Percentiles rank a stretch among this genome's conserved stretches.
Conservation (phyloP, 1,140 invertebrate species). For the Heliconius hewitsoni region DNA sequence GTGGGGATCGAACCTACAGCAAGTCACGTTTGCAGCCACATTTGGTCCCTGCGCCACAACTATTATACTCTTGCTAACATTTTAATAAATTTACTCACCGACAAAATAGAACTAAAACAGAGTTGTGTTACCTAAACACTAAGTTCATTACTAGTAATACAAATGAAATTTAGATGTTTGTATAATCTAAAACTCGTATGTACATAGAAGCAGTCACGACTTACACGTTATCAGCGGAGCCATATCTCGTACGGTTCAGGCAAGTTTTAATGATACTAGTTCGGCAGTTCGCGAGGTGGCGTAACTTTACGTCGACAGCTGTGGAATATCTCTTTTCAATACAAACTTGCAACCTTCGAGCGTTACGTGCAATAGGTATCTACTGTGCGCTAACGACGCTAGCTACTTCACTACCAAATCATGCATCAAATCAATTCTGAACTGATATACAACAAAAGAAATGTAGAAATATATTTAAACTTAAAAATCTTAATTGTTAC, state of each 20-base stretch:
- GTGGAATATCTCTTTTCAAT: slow-evolving; percentile 5
- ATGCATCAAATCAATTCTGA: not conserved
- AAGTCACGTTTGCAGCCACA: too few species aligned
- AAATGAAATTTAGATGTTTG: not conserved
- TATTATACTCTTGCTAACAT: not conserved
- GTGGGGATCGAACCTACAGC: too few species aligned
- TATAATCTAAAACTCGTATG: not conserved
- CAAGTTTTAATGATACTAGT: slow-evolving; percentile 15
- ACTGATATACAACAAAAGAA: not conserved
- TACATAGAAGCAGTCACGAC: not conserved
- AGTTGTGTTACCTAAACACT: not conserved
- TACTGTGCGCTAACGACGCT: not conserved
- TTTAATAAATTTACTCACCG: not conserved
- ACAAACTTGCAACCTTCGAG: not conserved
- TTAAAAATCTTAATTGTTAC: not conserved
- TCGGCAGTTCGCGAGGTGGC: slow-evolving; percentile 3
- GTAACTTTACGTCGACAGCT: not conserved
- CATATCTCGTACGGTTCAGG: not conserved
- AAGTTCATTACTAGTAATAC: not conserved
- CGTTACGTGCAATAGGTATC: not conserved
- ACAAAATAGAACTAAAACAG: not conserved
- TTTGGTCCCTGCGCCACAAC: too few species aligned
- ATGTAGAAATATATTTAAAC: not conserved
- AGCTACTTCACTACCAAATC: not conserved
- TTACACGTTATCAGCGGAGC: not conserved